Evolutionary conservation across 2,113 vertebrate genomes (phyloP), one percentile per base, ranked within the genome.

Genomic region (Paralichthys olivaceus): DNA sequence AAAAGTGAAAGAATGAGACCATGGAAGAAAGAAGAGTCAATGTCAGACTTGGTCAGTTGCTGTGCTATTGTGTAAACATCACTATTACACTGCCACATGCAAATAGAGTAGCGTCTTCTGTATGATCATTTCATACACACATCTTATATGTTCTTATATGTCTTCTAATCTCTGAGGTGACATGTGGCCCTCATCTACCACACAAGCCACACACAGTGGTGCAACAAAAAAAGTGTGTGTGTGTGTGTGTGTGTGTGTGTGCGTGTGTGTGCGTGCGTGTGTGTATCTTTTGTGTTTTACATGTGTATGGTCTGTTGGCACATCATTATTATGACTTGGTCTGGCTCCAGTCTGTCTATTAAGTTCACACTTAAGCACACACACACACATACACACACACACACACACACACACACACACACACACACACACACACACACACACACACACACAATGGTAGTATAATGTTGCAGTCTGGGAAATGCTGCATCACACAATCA

Each of bases 331-430:
- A 82, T 81, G 70, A 88, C 91, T 87, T 94, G 78, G 91, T 90
- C 94, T 96, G 96, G 96, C 94, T 95, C 95, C 96, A 93, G 87
- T 84, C 90, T 89, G 90, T 92, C 91, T 91, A 69, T 85, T 77
- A 61, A 34, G 84, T 87, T 84, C 80, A 82, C 81, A 82, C 85
- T 58, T 65, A n/a, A 40, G n/a, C 53, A 58, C 8, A 9, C 32
- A 34, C 29, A 32, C 29, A 32, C 29, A 32, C 32, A 34, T 8
- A 34, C 32, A 34, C 70, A 58, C 66, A 69, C 34, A 51, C 62
- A 73, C 69, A 56, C 64, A 75, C 54, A 75, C 71, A 69, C 68
- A 75, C 45, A 62, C 66, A 78, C 85, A 60, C 75, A 66, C 49
- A 73, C 40, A 75, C n/a, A 58, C 72, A 80, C 55, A 76, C 71